A percentile compares a stretch with the other conserved stretches of the same genome.
These are phyloP conservation scores for Coptotermes formosanus DNA, from an alignment of 1,140 invertebrate genomes.

Conservation along the genomic window DNA sequence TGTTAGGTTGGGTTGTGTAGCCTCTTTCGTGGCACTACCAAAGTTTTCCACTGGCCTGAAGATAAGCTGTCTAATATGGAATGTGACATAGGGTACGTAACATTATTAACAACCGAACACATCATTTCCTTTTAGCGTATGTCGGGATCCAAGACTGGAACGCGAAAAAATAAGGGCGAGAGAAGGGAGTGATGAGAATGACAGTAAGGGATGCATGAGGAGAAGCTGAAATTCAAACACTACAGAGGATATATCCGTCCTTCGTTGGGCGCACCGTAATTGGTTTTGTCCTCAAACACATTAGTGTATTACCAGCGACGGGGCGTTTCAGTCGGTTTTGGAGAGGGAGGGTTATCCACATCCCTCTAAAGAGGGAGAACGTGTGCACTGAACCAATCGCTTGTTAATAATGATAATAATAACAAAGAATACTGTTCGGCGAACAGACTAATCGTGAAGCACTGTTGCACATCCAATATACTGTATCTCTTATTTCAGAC, in stretches of 20 bases:
- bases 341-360: not conserved
- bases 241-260: not conserved
- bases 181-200: not conserved
- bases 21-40: not conserved
- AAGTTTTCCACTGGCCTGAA: not conserved
- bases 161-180: not conserved
- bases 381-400: conserved; percentile 21
- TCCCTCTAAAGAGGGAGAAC: not conserved
- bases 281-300: conserved; percentile 21
- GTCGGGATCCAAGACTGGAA: not conserved
- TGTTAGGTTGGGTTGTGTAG: too few relatives aligned
- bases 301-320: conserved; percentile 19
- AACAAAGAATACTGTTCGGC: not conserved
- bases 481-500: not conserved
- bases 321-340: not conserved
- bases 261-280: not conserved
- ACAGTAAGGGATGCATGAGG: too few relatives aligned
- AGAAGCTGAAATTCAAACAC: too few relatives aligned
- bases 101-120: not conserved
- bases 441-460: not conserved
- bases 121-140: not conserved
- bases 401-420: conserved; percentile 24
- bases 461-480: not conserved
- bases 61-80: not conserved
- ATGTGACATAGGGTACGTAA: not conserved